Percentiles rank a stretch among this genome's conserved stretches.
These are phyloP conservation scores for Idaea straminata DNA, from an alignment of 2,888 invertebrate genomes.

Conservation along the genomic window DNA sequence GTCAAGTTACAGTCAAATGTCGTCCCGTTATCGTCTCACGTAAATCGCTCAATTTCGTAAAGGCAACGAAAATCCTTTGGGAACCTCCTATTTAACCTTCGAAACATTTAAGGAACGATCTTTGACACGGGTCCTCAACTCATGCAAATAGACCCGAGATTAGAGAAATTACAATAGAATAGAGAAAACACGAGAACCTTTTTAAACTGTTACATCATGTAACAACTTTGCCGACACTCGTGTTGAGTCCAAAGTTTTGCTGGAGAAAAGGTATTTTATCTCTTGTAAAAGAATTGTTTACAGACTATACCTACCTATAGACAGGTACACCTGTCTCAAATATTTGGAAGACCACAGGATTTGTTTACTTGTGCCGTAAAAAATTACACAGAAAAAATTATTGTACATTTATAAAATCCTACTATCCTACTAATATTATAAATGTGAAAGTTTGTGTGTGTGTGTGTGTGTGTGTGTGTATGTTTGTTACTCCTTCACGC, in stretches of 20 bases:
- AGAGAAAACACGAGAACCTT: neutral
- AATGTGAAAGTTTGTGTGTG: no score
- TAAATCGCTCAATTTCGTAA: constrained; percentile 1
- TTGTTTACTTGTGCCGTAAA: no score
- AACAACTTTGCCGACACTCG: neutral
- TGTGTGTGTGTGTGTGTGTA: no score
- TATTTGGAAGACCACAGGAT: no score
- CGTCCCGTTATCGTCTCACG: constrained; percentile 1
- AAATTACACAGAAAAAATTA: no score
- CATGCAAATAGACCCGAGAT: neutral
- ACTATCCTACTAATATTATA: no score
- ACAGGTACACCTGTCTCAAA: no score
- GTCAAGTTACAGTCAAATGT: neutral
- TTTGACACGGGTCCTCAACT: neutral
- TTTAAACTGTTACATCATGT: neutral
- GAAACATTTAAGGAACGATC: neutral
- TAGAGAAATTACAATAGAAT: neutral
- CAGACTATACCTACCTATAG: no score
- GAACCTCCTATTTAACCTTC: neutral
- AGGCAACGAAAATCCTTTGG: constrained; percentile 1
- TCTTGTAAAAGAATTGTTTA: no score
- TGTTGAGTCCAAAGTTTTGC: neutral
- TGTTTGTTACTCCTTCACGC: no score
- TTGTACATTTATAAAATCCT: no score
- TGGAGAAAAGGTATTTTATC: neutral